phyloP scores from a whole-genome alignment of 2,797 vertebrate genomes.

The Cryptoblepharus egeriae region DNA sequence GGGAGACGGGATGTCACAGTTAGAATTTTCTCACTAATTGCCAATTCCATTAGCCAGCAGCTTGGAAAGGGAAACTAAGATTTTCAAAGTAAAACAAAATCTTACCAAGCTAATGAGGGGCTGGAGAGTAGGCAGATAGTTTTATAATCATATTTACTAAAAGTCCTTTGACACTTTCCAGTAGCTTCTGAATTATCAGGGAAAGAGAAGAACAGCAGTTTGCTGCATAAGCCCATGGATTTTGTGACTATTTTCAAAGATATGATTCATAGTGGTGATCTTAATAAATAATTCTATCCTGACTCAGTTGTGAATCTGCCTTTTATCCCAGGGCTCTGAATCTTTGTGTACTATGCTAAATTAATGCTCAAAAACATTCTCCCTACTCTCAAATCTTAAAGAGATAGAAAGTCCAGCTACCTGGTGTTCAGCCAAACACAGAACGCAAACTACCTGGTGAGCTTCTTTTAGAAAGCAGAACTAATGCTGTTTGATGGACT shows the following conservation, averaged over 20 bases:
- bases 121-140: slow-evolving; percentile 33
- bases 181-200: slow-evolving; percentile 19
- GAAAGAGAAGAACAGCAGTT: slow-evolving; percentile 47
- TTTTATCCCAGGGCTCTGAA: slow-evolving; percentile 53
- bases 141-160: slow-evolving; percentile 44
- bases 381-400: not conserved
- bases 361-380: slow-evolving; percentile 39
- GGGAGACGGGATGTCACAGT: slow-evolving; percentile 34
- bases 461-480: not conserved
- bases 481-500: not conserved
- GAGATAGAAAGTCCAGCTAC: too few species aligned
- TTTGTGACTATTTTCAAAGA: slow-evolving; percentile 59
- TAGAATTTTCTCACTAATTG: slow-evolving; percentile 65
- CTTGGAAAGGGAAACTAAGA: slow-evolving; percentile 10
- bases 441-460: not conserved
- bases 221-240: slow-evolving; percentile 39
- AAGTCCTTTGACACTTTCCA: slow-evolving; percentile 47
- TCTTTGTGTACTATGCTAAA: slow-evolving; percentile 41
- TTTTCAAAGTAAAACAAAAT: not conserved
- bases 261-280: slow-evolving; percentile 52
- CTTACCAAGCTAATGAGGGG: slow-evolving; percentile 53
- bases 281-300: slow-evolving; percentile 36
- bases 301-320: slow-evolving; percentile 47
- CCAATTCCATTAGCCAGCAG: slow-evolving; percentile 35
- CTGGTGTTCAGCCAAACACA: not conserved